Percentiles rank a stretch among this genome's conserved stretches.
phyloP scores from a whole-genome alignment of 2,888 invertebrate genomes.

The Hypomecis punctinalis region DNA sequence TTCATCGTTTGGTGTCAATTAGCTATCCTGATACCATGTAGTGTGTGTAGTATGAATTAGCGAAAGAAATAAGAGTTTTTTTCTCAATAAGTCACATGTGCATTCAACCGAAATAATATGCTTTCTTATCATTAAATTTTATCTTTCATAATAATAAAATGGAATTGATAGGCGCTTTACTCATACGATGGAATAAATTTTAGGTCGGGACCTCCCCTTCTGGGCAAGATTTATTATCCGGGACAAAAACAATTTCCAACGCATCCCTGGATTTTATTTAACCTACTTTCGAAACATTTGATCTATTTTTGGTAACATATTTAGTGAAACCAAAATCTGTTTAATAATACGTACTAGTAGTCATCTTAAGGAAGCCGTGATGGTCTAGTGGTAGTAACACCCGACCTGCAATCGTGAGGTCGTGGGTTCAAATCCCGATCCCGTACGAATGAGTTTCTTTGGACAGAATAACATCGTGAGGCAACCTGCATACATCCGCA shows the following conservation, averaged over 20 bases:
- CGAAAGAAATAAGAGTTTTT: neutral
- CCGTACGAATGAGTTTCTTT: too few relatives aligned
- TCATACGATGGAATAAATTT: constrained; percentile 38
- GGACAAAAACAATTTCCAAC: constrained; percentile 20
- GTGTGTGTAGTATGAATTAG: too few relatives aligned
- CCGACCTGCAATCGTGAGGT: too few relatives aligned
- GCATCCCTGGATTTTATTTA: constrained; percentile 20
- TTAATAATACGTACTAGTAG: neutral
- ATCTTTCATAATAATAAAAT: constrained; percentile 35
- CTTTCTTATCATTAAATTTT: constrained; percentile 23
- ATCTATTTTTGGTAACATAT: neutral
- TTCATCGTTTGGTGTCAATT: too few relatives aligned
- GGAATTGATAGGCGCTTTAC: constrained; percentile 38
- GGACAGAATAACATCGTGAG: too few relatives aligned
- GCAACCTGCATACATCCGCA: too few relatives aligned
- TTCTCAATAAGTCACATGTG: constrained; percentile 15
- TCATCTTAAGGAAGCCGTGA: too few relatives aligned
- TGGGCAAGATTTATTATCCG: constrained; percentile 30
- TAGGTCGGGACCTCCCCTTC: constrained; percentile 28
- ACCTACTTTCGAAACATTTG: constrained; percentile 16
- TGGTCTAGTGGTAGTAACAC: too few relatives aligned
- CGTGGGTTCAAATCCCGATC: too few relatives aligned
- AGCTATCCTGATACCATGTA: too few relatives aligned
- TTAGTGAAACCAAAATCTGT: neutral
- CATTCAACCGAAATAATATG: constrained; percentile 16